These are phyloP conservation scores for Amiota communis DNA, from an alignment of 2,888 invertebrate species.

Conservation along the genomic window DNA sequence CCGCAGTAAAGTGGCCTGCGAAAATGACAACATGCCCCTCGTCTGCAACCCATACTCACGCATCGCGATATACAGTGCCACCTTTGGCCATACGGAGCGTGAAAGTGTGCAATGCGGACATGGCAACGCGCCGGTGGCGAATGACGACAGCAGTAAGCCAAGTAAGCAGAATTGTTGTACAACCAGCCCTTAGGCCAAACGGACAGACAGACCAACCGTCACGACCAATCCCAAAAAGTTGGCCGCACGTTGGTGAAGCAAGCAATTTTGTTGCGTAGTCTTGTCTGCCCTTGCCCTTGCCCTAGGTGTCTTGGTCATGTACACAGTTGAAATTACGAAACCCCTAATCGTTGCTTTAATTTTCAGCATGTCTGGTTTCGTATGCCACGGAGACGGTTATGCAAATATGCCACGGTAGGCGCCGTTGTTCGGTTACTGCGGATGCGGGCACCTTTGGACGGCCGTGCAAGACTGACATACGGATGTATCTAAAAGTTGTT, in stretches of 20 bases:
- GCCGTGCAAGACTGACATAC: slow-evolving; percentile 85
- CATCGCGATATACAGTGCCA: slow-evolving; percentile 93
- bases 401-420: slow-evolving; percentile 88
- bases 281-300: neutral
- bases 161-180: slow-evolving; percentile 54
- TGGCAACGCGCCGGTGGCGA: slow-evolving; percentile 55
- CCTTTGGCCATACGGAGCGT: slow-evolving; percentile 90
- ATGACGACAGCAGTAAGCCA: slow-evolving; percentile 58
- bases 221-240: neutral
- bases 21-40: slow-evolving; percentile 90
- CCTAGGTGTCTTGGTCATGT: neutral
- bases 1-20: slow-evolving; percentile 93
- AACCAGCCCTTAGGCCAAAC: neutral
- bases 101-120: slow-evolving; percentile 91
- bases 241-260: neutral
- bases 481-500: slow-evolving; percentile 89
- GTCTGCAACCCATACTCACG: slow-evolving; percentile 90
- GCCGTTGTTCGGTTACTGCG: slow-evolving; percentile 85
- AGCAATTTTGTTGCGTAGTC: neutral
- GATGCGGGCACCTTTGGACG: slow-evolving; percentile 88
- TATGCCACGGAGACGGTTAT: slow-evolving; percentile 94
- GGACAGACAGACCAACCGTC: neutral
- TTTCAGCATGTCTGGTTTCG: slow-evolving; percentile 86
- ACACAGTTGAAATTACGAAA: neutral
- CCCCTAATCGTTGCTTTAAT: slow-evolving; percentile 3